Conservation (phyloP, 2,797 vertebrate species). For the Emys orbicularis region DNA sequence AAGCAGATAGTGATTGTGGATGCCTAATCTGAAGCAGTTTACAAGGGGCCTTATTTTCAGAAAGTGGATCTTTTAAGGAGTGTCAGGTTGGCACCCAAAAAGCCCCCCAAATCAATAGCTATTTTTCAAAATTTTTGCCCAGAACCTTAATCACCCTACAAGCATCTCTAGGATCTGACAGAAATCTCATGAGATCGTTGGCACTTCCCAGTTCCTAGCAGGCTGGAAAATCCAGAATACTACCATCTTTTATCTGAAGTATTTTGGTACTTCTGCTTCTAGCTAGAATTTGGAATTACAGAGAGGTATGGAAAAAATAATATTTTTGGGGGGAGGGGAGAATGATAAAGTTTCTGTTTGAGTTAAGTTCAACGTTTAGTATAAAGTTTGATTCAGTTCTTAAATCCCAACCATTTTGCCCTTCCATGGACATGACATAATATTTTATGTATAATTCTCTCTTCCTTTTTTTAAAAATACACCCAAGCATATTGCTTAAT, state of each 20-base stretch:
- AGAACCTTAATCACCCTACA: background rate
- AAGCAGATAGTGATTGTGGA: background rate
- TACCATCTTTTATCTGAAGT: background rate
- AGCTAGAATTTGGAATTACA: background rate
- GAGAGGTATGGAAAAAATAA: background rate
- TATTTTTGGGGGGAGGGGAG: background rate
- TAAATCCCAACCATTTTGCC: background rate
- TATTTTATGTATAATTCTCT: rapidly evolving
- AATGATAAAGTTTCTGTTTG: background rate
- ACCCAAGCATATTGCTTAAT: background rate
- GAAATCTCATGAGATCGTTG: background rate
- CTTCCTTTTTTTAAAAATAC: background rate
- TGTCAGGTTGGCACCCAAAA: background rate
- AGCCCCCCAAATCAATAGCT: background rate
- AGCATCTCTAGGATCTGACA: background rate
- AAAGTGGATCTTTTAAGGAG: background rate
- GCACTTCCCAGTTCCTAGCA: background rate
- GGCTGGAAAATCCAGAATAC: rapidly evolving
- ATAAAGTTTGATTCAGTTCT: background rate
- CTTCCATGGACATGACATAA: background rate
- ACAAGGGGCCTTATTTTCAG: background rate
- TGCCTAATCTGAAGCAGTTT: background rate
- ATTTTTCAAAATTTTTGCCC: background rate
- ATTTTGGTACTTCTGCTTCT: background rate
- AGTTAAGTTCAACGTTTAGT: rapidly evolving